These are phyloP conservation scores for Psammodynastes pulverulentus DNA, from an alignment of 2,113 vertebrate species.

Conservation along the genomic window DNA sequence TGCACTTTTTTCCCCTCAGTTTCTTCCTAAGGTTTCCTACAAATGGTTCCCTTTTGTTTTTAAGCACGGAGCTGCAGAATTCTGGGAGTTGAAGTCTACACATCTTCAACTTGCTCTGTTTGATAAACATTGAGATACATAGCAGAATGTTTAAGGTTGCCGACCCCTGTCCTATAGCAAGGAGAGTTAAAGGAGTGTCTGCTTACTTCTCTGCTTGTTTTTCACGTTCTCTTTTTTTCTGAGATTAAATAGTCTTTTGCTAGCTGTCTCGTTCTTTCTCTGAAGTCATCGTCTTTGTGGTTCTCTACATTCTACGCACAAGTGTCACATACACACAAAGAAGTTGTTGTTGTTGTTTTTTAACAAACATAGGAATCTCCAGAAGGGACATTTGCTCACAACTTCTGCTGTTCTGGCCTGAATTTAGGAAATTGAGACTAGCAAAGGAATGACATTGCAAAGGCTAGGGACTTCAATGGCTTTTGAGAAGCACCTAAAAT, in stretches of 20 bases:
- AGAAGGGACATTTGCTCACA: neutral
- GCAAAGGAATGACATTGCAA: neutral
- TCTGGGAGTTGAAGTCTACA: neutral
- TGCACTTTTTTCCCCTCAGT: fast-evolving
- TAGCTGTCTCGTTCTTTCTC: neutral
- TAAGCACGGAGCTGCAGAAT: neutral
- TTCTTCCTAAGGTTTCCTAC: neutral
- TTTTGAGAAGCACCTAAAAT: neutral
- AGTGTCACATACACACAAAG: no score
- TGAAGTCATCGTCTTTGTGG: neutral
- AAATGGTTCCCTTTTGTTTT: neutral
- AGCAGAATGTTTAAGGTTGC: no score
- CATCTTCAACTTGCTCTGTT: neutral
- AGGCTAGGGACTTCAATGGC: neutral
- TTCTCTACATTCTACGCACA: neutral
- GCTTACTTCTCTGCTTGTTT: neutral
- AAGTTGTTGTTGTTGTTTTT: no score
- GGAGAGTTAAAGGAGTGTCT: neutral
- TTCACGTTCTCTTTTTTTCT: neutral
- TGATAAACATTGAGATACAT: neutral
- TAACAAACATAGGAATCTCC: neutral
- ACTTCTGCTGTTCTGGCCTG: neutral
- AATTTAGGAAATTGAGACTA: neutral
- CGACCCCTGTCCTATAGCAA: no score
- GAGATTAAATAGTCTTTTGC: neutral